Base-by-base conservation (phyloP, 2,888 invertebrate species). In the Gortyna flavago region DNA sequence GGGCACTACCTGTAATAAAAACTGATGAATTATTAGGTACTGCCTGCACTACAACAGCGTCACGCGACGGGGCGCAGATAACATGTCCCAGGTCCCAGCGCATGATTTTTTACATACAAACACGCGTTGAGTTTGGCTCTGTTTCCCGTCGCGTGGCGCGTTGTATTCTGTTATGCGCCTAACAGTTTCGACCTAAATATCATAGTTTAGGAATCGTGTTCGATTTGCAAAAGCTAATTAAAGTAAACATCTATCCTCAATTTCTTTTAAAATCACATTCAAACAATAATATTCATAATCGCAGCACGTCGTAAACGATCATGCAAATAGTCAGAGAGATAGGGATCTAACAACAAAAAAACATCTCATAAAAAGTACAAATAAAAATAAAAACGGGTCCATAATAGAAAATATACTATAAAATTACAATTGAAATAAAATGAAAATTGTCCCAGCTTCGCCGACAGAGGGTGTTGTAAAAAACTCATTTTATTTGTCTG, bases 401-500 rank as follows among this genome's bases (percentile, higher is more conserved):
- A 77, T 85, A 87, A 90, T 88, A 89, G 88, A 89, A 85, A 88
- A 89, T 81, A 65, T 82, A 81, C 82, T 84, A 91, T 93, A 89
- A 92, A 91, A 91, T 89, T 90, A 92, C 92, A 93, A 92, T 91
- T 87, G 90, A 88, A 89, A 92, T 93, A 92, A 94, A 94, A 92
- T 90, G 88, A 89, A 89, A 90, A 89, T 77, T 86, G 87, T 83
- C 64, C 72, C 69, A 57, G 84, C 85, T 83, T 88, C 79, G 89
- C 92, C 93, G 93, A 94, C 94, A 92, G 89, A 92, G 89, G 86
- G 87, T 87, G 90, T 83, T 91, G 90, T 95, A 94, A 95, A 95
- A 90, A 92, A 90, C 90, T 92, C 90, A 93, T 91, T 95, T 95
- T 95, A 95, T 95, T 93, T 92, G 92, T 92, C 88, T 83, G 69